Conservation (phyloP, 1,140 invertebrate species). For the Nephila pilipes region DNA sequence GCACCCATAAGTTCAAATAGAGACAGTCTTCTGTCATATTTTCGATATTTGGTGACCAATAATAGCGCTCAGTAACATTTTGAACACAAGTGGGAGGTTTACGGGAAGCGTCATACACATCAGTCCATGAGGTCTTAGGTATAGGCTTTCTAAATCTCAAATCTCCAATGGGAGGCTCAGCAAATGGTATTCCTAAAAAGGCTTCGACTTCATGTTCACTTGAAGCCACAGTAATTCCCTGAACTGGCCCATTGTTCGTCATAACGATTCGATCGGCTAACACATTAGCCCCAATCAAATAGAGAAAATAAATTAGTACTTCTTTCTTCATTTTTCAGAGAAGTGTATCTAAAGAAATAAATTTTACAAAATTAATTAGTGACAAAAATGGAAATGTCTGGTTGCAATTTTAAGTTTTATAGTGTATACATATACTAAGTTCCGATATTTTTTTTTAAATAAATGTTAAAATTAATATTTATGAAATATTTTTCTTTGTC, state of each 20-base stretch:
- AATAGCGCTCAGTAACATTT: neutral
- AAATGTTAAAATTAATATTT: too few relatives aligned
- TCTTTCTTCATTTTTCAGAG: too few relatives aligned
- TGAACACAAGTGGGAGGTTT: constrained; percentile 72
- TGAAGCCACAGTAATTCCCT: constrained; percentile 43
- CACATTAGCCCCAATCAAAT: neutral
- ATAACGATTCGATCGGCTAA: constrained; percentile 53
- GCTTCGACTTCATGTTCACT: constrained; percentile 87
- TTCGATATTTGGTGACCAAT: constrained; percentile 15
- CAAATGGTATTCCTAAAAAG: constrained; percentile 96
- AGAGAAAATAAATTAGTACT: neutral
- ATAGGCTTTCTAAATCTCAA: constrained; percentile 94
- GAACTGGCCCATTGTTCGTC: constrained; percentile 51
- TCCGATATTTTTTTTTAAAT: too few relatives aligned
- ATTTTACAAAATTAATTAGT: too few relatives aligned
- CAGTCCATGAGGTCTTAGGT: constrained; percentile 92
- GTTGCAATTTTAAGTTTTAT: too few relatives aligned
- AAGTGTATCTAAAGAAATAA: too few relatives aligned
- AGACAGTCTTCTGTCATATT: constrained; percentile 94
- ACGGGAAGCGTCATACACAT: constrained; percentile 83
- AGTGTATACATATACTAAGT: too few relatives aligned
- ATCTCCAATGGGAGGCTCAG: constrained; percentile 92
- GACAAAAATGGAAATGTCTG: too few relatives aligned
- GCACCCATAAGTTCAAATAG: constrained; percentile 96
- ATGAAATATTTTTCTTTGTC: too few relatives aligned